Evolutionary conservation across 2,888 invertebrate species (phyloP).

Genomic region (Gerris lacustris): DNA sequence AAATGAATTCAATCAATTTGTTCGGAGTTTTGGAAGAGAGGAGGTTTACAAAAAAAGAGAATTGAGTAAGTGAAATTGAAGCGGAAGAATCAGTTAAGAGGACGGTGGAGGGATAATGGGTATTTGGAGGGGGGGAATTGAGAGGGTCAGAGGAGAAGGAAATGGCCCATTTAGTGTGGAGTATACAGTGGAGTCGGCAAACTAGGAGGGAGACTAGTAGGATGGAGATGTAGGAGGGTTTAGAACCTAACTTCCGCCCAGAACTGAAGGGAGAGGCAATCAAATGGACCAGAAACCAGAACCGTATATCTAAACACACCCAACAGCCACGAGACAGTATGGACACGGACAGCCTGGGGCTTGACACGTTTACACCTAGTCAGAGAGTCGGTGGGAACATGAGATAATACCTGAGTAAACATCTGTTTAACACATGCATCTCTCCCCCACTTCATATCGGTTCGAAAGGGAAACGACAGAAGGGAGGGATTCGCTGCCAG

Average conservation of each 20-base stretch:
- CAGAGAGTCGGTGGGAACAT: not conserved
- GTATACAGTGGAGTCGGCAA: not conserved
- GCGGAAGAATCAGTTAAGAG: conserved; percentile 3
- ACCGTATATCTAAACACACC: not conserved
- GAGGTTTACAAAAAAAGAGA: not conserved
- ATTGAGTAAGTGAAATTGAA: not conserved
- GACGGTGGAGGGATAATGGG: not conserved
- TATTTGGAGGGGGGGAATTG: not conserved
- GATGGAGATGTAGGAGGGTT: no score
- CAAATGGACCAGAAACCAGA: conserved; percentile 1
- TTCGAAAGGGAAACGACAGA: no score
- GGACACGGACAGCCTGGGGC: not conserved
- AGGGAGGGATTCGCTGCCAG: no score
- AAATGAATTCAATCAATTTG: not conserved
- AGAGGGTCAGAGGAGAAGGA: not conserved
- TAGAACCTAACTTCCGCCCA: no score
- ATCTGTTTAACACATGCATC: not conserved
- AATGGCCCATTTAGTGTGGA: not conserved
- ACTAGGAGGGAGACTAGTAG: not conserved
- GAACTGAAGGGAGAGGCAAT: not conserved
- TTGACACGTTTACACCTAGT: not conserved
- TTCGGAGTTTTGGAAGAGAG: not conserved
- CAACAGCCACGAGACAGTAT: not conserved
- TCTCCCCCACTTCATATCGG: no score
- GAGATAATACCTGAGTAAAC: conserved; percentile 1